Conservation (phyloP, 2,113 vertebrate genomes). For the Callopanchax toddi region DNA sequence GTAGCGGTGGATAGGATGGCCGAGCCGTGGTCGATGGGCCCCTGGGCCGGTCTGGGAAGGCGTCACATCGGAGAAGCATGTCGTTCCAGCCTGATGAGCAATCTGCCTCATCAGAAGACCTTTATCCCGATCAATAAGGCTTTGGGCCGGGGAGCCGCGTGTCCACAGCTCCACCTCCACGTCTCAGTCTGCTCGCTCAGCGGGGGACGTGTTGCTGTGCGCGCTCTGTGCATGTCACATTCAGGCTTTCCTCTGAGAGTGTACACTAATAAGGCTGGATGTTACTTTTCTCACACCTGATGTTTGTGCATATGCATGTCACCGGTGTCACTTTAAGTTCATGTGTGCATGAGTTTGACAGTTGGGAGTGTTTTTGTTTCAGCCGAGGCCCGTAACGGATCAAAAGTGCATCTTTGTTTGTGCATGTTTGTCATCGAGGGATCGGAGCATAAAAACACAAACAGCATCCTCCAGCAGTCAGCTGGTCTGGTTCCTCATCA, state of each 20-base stretch:
- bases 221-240: slow-evolving; percentile 34
- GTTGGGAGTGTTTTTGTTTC: not conserved
- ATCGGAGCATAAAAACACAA: slow-evolving; percentile 11
- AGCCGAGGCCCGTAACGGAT: not conserved
- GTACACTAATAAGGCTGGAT: slow-evolving; percentile 15
- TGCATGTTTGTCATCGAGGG: slow-evolving; percentile 13
- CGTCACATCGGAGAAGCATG: slow-evolving; percentile 77
- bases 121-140: slow-evolving; percentile 79
- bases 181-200: slow-evolving; percentile 28
- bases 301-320: slow-evolving; percentile 23
- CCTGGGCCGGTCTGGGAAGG: slow-evolving; percentile 71
- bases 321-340: slow-evolving; percentile 31
- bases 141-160: slow-evolving; percentile 65
- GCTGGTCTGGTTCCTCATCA: not conserved
- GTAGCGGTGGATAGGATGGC: slow-evolving; percentile 36
- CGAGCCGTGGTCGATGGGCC: slow-evolving; percentile 67
- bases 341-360: slow-evolving; percentile 13
- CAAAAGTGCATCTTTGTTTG: slow-evolving; percentile 12
- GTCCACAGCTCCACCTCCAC: slow-evolving; percentile 39
- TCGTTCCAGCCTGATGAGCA: slow-evolving; percentile 80
- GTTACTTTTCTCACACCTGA: not conserved
- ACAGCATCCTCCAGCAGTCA: not conserved
- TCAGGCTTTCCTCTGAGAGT: slow-evolving; percentile 18
- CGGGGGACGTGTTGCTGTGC: slow-evolving; percentile 35
- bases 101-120: slow-evolving; percentile 80